Percentiles rank a stretch among this genome's conserved stretches.
These are phyloP conservation scores for Carduelis carduelis DNA, from an alignment of 2,797 vertebrate species.

Conservation along the genomic window DNA sequence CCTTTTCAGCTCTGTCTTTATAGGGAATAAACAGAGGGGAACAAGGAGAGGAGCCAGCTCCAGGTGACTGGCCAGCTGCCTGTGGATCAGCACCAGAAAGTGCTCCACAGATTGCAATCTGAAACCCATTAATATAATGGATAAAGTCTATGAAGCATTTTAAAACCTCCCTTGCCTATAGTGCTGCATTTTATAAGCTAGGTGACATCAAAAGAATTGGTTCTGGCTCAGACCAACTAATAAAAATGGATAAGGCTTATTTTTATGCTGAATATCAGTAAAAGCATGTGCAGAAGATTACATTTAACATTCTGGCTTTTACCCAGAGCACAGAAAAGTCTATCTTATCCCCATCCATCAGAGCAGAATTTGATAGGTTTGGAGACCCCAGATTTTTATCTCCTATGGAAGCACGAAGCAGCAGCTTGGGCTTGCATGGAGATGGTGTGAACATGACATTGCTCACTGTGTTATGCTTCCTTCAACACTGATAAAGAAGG, in stretches of 20 bases:
- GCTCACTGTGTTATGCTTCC: background rate
- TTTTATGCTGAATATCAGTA: conserved; percentile 73
- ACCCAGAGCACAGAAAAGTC: conserved; percentile 61
- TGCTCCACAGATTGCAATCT: conserved; percentile 48
- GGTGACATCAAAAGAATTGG: conserved; percentile 59
- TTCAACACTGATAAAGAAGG: background rate
- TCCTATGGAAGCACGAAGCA: background rate
- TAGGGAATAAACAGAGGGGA: background rate
- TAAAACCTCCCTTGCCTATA: conserved; percentile 58
- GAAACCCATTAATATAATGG: conserved; percentile 65
- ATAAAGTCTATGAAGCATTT: conserved; percentile 64
- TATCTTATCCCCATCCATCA: conserved; percentile 63
- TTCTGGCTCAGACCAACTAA: conserved; percentile 58
- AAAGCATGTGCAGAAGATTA: conserved; percentile 73
- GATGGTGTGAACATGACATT: background rate
- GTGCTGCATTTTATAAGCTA: conserved; percentile 20
- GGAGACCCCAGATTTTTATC: conserved; percentile 1
- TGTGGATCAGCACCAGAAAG: conserved; percentile 47
- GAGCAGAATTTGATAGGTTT: conserved; percentile 3
- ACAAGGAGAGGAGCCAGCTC: conserved; percentile 29
- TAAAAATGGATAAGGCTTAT: conserved; percentile 70
- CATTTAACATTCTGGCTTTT: conserved; percentile 71
- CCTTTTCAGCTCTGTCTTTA: background rate
- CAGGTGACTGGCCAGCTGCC: conserved; percentile 62
- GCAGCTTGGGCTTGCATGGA: background rate